Conservation (phyloP, 1,140 invertebrate species). For the Lepidurus packardi region DNA sequence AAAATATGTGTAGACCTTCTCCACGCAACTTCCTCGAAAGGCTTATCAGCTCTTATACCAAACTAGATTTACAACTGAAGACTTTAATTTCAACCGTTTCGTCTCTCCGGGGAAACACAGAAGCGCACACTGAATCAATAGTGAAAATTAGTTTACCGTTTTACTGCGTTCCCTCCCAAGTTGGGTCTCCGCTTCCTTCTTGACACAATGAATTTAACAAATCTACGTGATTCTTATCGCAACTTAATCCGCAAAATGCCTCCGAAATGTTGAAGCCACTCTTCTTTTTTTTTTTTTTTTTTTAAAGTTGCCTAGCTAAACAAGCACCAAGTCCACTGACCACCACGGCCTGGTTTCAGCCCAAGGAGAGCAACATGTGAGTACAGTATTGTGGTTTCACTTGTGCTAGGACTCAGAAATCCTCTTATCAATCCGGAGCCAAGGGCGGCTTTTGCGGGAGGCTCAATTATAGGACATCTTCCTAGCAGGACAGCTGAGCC, state of each 20-base stretch:
- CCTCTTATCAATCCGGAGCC: neutral
- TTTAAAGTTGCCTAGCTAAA: too few species aligned
- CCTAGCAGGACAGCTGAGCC: neutral
- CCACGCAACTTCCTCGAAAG: neutral
- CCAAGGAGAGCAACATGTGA: too few species aligned
- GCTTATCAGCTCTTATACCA: neutral
- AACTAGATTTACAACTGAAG: neutral
- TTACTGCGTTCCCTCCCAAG: neutral
- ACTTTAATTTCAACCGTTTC: constrained; percentile 6
- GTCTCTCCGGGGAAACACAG: neutral
- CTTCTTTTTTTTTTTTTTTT: too few species aligned
- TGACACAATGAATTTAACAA: too few species aligned
- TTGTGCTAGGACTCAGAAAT: too few species aligned
- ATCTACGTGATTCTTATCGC: too few species aligned
- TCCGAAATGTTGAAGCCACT: too few species aligned
- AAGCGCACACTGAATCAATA: constrained; percentile 16
- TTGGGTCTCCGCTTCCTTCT: neutral
- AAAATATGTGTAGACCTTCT: neutral
- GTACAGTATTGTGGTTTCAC: too few species aligned
- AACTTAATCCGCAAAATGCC: too few species aligned
- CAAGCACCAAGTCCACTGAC: too few species aligned
- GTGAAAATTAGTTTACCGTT: constrained; percentile 15
- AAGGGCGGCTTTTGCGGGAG: neutral
- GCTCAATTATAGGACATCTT: neutral
- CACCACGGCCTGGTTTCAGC: too few species aligned